Percentiles rank a stretch among this genome's conserved stretches.
These are phyloP conservation scores for Natrix natrix DNA, from an alignment of 2,797 vertebrate species.

Conservation along the genomic window DNA sequence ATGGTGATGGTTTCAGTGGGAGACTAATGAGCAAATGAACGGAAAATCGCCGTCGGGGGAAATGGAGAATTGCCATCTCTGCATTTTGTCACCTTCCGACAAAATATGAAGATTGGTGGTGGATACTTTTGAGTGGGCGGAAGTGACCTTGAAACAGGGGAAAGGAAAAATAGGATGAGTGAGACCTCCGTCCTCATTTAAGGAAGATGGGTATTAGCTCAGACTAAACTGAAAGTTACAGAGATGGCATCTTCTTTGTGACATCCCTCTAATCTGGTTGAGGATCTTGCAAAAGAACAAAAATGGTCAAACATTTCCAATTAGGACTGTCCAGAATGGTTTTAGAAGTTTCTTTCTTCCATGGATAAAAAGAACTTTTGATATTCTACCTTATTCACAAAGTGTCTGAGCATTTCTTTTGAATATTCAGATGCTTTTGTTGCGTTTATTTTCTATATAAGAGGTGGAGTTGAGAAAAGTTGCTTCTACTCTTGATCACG, in stretches of 20 bases:
- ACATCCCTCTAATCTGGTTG: neutral
- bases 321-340: neutral
- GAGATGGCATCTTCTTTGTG: neutral
- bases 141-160: accelerated
- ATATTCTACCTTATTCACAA: neutral
- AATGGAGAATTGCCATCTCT: neutral
- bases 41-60: neutral
- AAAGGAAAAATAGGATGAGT: accelerated
- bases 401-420: neutral
- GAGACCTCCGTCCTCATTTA: neutral
- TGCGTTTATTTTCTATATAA: neutral
- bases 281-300: neutral
- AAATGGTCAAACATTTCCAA: neutral
- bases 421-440: neutral
- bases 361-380: neutral
- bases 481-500: neutral
- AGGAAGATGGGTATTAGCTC: neutral
- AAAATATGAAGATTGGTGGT: neutral
- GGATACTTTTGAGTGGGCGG: neutral
- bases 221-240: neutral
- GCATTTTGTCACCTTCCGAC: neutral
- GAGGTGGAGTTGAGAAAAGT: neutral
- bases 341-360: neutral
- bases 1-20: accelerated
- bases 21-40: neutral